phyloP scores from a whole-genome alignment of 1,140 invertebrate species.

The Drosophila sp. region DNA sequence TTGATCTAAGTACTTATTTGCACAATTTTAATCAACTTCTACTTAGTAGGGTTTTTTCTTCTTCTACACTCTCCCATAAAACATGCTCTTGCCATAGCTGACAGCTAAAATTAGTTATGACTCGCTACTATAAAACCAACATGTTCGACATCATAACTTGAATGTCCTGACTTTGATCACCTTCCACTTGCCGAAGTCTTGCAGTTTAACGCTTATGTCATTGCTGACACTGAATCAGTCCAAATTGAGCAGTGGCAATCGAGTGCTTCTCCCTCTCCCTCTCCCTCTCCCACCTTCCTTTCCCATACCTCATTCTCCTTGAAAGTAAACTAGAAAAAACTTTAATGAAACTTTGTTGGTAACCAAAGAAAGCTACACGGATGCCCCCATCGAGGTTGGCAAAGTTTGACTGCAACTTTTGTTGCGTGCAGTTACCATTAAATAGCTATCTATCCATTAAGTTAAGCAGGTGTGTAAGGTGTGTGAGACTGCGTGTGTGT shows the following conservation, averaged over 20 bases:
- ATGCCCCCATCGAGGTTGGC: conserved; percentile 30
- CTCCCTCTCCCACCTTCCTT: neutral
- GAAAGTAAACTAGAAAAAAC: conserved; percentile 20
- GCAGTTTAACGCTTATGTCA: conserved; percentile 38
- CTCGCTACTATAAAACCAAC: conserved; percentile 1
- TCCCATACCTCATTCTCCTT: too few relatives aligned
- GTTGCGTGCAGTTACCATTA: conserved; percentile 57
- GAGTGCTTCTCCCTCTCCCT: neutral
- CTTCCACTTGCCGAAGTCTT: conserved; percentile 18
- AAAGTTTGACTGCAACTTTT: conserved; percentile 57
- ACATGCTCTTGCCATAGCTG: neutral
- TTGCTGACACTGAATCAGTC: conserved; percentile 34
- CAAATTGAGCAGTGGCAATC: conserved; percentile 41
- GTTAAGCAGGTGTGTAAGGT: conserved; percentile 36
- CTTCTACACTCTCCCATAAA: too few relatives aligned
- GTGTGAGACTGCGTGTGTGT: neutral
- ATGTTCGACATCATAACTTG: conserved; percentile 8
- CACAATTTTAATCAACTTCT: too few relatives aligned
- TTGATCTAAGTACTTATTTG: too few relatives aligned
- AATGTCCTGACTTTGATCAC: conserved; percentile 21
- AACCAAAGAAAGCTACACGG: conserved; percentile 26
- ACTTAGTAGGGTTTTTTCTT: too few relatives aligned
- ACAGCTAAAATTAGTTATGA: neutral
- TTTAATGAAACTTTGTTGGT: conserved; percentile 50
- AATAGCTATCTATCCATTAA: conserved; percentile 57